These are phyloP conservation scores for Probaryconus sp. DNA, from an alignment of 1,140 invertebrate genomes.

Conservation along the genomic window DNA sequence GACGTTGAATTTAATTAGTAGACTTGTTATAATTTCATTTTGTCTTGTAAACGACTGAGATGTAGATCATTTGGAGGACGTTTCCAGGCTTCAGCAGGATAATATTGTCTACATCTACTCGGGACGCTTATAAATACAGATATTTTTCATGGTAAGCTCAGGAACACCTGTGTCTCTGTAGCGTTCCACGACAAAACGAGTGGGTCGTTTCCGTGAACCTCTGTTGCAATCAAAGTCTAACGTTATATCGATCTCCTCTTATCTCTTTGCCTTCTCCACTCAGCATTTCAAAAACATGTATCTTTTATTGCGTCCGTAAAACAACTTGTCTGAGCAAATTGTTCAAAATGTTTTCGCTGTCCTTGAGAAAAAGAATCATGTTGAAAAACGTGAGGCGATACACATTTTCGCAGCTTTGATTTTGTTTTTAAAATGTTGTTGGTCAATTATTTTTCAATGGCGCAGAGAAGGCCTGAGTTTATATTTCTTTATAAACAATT, in stretches of 20 bases:
- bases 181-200: slow-evolving; percentile 65
- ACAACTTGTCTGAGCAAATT: slow-evolving; percentile 67
- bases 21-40: not conserved
- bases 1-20: slow-evolving; percentile 12
- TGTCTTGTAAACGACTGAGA: not conserved
- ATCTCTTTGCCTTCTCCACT: slow-evolving; percentile 26
- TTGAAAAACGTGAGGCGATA: no score
- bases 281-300: slow-evolving; percentile 62
- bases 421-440: no score
- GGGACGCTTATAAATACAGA: slow-evolving; percentile 58
- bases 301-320: slow-evolving; percentile 65
- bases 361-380: no score
- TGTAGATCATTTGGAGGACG: slow-evolving; percentile 7
- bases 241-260: slow-evolving; percentile 38
- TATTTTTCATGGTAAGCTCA: slow-evolving; percentile 70
- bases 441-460: no score
- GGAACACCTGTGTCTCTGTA: slow-evolving; percentile 73
- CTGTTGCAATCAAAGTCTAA: slow-evolving; percentile 36
- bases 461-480: no score
- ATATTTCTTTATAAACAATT: no score
- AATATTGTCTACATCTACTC: slow-evolving; percentile 1
- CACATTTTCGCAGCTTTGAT: no score
- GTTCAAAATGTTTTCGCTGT: slow-evolving; percentile 1
- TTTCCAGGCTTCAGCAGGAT: slow-evolving; percentile 1
- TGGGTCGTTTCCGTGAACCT: slow-evolving; percentile 68